These are phyloP conservation scores for Archivesica marissinica DNA, from an alignment of 1,140 invertebrate species.

Conservation along the genomic window DNA sequence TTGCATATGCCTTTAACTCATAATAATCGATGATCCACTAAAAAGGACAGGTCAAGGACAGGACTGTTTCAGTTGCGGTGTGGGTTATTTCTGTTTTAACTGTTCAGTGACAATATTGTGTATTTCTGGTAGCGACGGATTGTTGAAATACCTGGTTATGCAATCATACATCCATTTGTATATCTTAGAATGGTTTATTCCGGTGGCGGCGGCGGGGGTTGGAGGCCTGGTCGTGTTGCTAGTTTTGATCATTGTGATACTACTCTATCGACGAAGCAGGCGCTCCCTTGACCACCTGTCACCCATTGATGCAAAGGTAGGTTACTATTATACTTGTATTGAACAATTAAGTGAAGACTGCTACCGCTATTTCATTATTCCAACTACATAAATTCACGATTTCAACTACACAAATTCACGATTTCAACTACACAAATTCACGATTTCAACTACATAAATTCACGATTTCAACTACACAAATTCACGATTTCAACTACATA, in stretches of 20 bases:
- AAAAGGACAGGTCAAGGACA: neutral
- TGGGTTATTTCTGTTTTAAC: neutral
- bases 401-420: neutral
- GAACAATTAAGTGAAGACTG: neutral
- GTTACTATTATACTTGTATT: neutral
- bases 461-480: neutral
- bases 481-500: neutral
- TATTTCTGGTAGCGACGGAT: too few relatives aligned
- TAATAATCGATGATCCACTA: neutral
- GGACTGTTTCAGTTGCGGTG: neutral
- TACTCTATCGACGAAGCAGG: neutral
- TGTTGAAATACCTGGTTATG: too few relatives aligned
- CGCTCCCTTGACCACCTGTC: neutral
- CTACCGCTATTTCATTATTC: too few relatives aligned
- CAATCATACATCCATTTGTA: too few relatives aligned
- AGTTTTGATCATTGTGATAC: neutral
- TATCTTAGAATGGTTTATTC: neutral
- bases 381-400: neutral
- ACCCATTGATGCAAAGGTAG: conserved; percentile 7
- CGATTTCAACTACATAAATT: neutral
- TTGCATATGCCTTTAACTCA: neutral
- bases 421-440: neutral
- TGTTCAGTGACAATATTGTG: too few relatives aligned
- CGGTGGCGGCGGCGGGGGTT: neutral
- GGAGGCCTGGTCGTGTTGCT: neutral